Percentiles rank a stretch among this genome's conserved stretches.
These are phyloP conservation scores for Disparrhopalites patrizii DNA, from an alignment of 2,888 invertebrate species.

Conservation along the genomic window DNA sequence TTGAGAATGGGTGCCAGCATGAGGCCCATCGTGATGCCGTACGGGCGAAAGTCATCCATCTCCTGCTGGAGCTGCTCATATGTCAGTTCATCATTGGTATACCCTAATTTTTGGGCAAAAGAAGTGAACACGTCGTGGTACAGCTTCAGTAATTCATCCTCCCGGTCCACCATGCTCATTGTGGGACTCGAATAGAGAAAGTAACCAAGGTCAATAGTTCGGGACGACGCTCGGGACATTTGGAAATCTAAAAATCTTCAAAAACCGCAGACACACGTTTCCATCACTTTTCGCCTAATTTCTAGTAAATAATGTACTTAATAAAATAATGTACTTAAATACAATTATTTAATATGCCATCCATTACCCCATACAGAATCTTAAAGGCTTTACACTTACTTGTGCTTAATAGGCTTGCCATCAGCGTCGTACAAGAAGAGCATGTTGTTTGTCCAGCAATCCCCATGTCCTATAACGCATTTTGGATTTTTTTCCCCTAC, in stretches of 20 bases:
- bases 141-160: slow-evolving; percentile 32
- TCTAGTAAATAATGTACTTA: too few relatives aligned
- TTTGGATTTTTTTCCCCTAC: neutral
- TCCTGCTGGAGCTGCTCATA: slow-evolving; percentile 38
- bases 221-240: slow-evolving; percentile 33
- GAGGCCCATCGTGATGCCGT: slow-evolving; percentile 35
- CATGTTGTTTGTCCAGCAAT: slow-evolving; percentile 47
- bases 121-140: slow-evolving; percentile 42
- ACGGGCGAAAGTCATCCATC: slow-evolving; percentile 30
- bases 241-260: slow-evolving; percentile 48
- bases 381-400: slow-evolving; percentile 36
- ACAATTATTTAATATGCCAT: too few relatives aligned
- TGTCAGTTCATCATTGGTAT: slow-evolving; percentile 28
- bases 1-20: slow-evolving; percentile 35
- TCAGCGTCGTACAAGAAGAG: slow-evolving; percentile 34
- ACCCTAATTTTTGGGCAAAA: slow-evolving; percentile 32
- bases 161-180: slow-evolving; percentile 28
- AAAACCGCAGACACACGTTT: too few relatives aligned
- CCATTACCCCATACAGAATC: too few relatives aligned
- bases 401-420: slow-evolving; percentile 11
- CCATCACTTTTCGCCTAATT: too few relatives aligned
- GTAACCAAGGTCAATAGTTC: slow-evolving; percentile 42
- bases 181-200: slow-evolving; percentile 41
- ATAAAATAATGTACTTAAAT: too few relatives aligned
- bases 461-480: slow-evolving; percentile 29